Base-by-base conservation (phyloP, 2,888 invertebrate genomes). In the Lasius fuliginosus region DNA sequence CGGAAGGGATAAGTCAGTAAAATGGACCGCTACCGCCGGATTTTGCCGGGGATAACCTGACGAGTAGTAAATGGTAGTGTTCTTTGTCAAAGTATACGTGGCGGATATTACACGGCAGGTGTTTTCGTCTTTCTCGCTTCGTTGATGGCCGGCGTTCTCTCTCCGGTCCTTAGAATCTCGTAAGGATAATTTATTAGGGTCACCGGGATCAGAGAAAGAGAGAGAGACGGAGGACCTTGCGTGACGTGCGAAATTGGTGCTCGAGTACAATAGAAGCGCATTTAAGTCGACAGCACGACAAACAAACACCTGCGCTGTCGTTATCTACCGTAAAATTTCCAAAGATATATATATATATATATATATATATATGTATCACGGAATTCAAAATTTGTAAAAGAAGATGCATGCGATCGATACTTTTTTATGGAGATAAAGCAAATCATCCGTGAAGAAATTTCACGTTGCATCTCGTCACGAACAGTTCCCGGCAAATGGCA, bases 91-190 rank as follows among this genome's bases (percentile, higher is more conserved):
- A 56, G 79, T 84, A 83, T 75, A 73, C 84, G 81, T 83, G 89
- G 83, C 86, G 83, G 83, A 88, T 90, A 90, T 90, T 86, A n/a
- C 18, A 83, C 86, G 85, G 77, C 85, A 89, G 89, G 88, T 90
- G 88, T 90, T 90, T 90, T 88, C 86, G 76, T 85, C 84, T 85
- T 71, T 83, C 53, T 60, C 58, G 65, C 58, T 27, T 49, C 82
- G 75, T 60, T 77, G 75, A 85, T 64, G 81, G 76, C 40, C 74
- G 81, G 79, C 84, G 67, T 84, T 12, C 67, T 42, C 73, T 64
- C 30, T 65, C 46, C 12, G 23, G 60, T 83, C 77, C 85, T 86
- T 73, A 79, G 82, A 76, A 82, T 68, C 83, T 75, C 73, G 81
- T 64, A 83, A 71, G 83, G 81, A 83, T 83, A 88, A 89, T 86